These are phyloP conservation scores for Syrista parreyssii DNA, from an alignment of 2,888 invertebrate species.

Conservation along the genomic window DNA sequence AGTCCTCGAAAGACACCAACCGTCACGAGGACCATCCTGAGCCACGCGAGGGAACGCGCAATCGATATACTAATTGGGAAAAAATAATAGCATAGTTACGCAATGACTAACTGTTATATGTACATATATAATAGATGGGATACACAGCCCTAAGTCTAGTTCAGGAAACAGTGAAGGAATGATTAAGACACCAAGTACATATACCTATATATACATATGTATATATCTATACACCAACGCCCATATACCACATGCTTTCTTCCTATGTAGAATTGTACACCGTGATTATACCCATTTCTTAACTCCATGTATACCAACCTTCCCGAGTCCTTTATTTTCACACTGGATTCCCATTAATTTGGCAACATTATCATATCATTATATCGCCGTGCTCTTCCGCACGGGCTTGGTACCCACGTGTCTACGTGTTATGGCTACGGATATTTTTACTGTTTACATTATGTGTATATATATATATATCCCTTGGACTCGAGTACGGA, in stretches of 20 bases:
- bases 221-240: not conserved
- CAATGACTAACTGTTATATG: not conserved
- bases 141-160: not conserved
- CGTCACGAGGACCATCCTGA: not conserved
- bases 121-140: not conserved
- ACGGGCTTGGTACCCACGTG: not conserved
- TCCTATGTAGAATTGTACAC: not conserved
- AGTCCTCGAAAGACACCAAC: not conserved
- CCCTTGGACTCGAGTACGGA: not conserved
- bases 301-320: not conserved
- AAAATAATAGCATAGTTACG: not conserved
- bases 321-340: not conserved
- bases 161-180: not conserved
- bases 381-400: not conserved
- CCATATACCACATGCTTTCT: not conserved
- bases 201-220: too few species aligned
- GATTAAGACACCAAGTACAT: not conserved
- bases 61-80: not conserved
- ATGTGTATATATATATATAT: not conserved
- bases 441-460: not conserved
- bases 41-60: not conserved
- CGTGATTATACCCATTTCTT: not conserved
- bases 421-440: not conserved
- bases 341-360: not conserved
- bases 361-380: not conserved